These are phyloP conservation scores for Onthophagus taurus DNA, from an alignment of 1,140 invertebrate genomes.

Conservation along the genomic window DNA sequence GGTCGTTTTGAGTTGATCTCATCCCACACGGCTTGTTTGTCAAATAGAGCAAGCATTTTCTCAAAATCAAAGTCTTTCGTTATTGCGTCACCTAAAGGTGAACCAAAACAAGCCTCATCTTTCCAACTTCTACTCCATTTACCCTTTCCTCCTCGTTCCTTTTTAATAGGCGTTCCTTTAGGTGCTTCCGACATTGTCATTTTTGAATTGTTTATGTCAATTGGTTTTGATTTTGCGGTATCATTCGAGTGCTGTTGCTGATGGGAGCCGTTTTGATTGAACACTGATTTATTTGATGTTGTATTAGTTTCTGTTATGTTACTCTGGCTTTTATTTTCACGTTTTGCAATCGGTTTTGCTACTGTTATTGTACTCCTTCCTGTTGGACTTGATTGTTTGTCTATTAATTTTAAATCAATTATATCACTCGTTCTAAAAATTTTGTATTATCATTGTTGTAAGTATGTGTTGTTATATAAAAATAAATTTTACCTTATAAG, in stretches of 20 bases:
- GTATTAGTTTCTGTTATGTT: conserved; percentile 39
- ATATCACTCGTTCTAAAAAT: conserved; percentile 51
- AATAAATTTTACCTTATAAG: conserved; percentile 22
- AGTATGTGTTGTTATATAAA: neutral
- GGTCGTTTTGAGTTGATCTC: conserved; percentile 62
- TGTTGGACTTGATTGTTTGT: conserved; percentile 38
- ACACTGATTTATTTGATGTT: conserved; percentile 36
- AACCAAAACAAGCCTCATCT: conserved; percentile 46
- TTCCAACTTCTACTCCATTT: conserved; percentile 33
- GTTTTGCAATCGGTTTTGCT: conserved; percentile 46
- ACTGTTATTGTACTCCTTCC: conserved; percentile 43
- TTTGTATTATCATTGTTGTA: conserved; percentile 4
- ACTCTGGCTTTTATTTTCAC: conserved; percentile 39
- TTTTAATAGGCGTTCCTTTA: conserved; percentile 38
- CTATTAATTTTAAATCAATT: conserved; percentile 49
- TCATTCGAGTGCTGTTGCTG: conserved; percentile 4
- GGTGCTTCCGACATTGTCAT: conserved; percentile 20
- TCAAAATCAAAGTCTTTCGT: conserved; percentile 86
- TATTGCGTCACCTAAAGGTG: conserved; percentile 41
- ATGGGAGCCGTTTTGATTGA: conserved; percentile 34
- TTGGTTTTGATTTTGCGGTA: conserved; percentile 31
- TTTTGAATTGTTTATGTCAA: conserved; percentile 27
- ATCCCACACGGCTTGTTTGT: conserved; percentile 73
- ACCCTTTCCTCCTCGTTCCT: conserved; percentile 38
- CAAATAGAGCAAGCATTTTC: conserved; percentile 83